Percentiles rank a stretch among this genome's conserved stretches.
phyloP scores from a whole-genome alignment of 2,113 vertebrate genomes.

The Zonotrichia leucophrys region DNA sequence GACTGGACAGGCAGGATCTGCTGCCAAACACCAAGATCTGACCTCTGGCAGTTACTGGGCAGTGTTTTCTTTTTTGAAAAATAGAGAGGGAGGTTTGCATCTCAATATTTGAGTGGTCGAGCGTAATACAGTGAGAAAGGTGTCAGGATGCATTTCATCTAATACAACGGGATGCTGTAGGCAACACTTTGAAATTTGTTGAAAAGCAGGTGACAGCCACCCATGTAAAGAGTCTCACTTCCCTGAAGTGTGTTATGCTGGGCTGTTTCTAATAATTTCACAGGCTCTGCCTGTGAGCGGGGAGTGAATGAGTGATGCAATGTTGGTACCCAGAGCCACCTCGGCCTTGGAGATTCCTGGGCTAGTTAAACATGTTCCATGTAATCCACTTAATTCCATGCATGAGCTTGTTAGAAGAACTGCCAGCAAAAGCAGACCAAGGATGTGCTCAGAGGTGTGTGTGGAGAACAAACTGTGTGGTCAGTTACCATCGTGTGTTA shows the following conservation, averaged over 20 bases:
- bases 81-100: not conserved
- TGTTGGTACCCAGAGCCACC: not conserved
- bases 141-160: conserved; percentile 52
- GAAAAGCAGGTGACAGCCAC: conserved; percentile 65
- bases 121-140: conserved; percentile 29
- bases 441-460: not conserved
- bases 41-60: not conserved
- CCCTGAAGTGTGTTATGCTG: not conserved
- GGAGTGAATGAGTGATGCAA: not conserved
- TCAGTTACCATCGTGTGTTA: not conserved
- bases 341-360: conserved; percentile 12
- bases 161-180: conserved; percentile 26
- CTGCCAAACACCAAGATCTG: not conserved
- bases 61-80: not conserved
- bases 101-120: not conserved
- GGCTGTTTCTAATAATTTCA: conserved; percentile 45
- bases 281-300: not conserved
- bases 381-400: conserved; percentile 63
- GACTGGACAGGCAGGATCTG: not conserved
- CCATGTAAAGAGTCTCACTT: conserved; percentile 30
- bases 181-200: conserved; percentile 52
- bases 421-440: conserved; percentile 10
- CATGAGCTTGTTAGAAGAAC: conserved; percentile 41
- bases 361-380: conserved; percentile 38
- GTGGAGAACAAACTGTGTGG: not conserved